Conservation (phyloP, 2,797 vertebrate genomes). For the Amniataba percoides region DNA sequence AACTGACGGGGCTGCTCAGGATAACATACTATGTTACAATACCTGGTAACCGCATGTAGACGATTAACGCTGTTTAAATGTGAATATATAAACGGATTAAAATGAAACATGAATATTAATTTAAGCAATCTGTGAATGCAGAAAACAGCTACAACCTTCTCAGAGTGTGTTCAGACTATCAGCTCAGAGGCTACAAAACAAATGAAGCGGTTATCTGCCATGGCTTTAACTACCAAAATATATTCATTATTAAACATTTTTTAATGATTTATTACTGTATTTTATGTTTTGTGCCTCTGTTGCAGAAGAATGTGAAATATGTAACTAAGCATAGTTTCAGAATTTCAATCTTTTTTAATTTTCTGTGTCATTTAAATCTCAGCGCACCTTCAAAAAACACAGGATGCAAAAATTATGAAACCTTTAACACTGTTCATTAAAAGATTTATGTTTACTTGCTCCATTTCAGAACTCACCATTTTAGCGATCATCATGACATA, state of each 20-base stretch:
- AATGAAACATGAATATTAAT: slow-evolving; percentile 28
- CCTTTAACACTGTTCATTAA: neutral
- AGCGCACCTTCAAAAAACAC: neutral
- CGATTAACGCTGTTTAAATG: slow-evolving; percentile 55
- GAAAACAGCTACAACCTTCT: neutral
- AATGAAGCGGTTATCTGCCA: neutral
- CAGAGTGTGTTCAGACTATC: neutral
- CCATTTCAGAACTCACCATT: slow-evolving; percentile 90
- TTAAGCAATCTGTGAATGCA: neutral
- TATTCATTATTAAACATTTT: neutral
- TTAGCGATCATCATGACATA: slow-evolving; percentile 99
- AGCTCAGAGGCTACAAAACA: neutral
- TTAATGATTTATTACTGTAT: too few relatives aligned
- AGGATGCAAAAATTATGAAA: neutral
- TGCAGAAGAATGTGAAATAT: neutral
- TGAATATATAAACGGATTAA: slow-evolving; percentile 39
- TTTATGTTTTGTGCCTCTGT: too few relatives aligned
- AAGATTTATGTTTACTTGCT: too few relatives aligned
- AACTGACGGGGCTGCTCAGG: slow-evolving; percentile 12
- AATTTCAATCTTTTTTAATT: neutral
- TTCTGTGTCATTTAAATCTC: neutral
- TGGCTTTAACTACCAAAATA: neutral
- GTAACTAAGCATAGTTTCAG: neutral
- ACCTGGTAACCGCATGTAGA: slow-evolving; percentile 52
- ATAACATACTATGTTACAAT: slow-evolving; percentile 39